phyloP scores from a whole-genome alignment of 1,140 invertebrate species.

The Daktulosphaira vitifoliae region DNA sequence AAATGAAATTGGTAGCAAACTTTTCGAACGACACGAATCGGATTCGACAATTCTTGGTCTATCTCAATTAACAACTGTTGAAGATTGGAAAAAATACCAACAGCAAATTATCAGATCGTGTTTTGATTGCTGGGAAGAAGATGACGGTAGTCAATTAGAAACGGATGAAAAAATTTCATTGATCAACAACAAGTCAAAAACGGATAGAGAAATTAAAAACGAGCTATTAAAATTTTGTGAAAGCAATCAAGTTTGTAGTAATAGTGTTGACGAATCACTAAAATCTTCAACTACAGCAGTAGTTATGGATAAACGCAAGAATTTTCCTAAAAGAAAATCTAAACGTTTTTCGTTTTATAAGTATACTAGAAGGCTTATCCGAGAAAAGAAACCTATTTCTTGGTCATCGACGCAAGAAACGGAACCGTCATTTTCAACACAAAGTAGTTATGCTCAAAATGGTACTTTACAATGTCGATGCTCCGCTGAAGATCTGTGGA shows the following conservation, averaged over 20 bases:
- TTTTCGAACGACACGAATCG: too few species aligned
- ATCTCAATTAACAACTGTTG: not conserved
- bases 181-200: not conserved
- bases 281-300: too few species aligned
- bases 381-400: not conserved
- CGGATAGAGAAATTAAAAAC: too few species aligned
- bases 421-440: not conserved
- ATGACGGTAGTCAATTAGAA: not conserved
- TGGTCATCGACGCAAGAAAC: not conserved
- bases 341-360: not conserved
- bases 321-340: not conserved
- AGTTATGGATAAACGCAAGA: not conserved
- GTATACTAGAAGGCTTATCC: not conserved
- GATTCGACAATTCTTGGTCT: too few species aligned
- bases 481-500: not conserved
- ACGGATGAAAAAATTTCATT: not conserved
- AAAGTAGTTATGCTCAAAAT: not conserved
- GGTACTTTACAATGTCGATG: not conserved
- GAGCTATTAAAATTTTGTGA: too few species aligned
- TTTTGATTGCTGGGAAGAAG: slow-evolving; percentile 22
- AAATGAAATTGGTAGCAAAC: not conserved
- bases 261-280: not conserved
- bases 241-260: not conserved
- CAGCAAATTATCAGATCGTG: slow-evolving; percentile 4
- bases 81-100: slow-evolving; percentile 9